Conservation (phyloP, 2,888 invertebrate genomes). For the Bhutanitis thaidina region DNA sequence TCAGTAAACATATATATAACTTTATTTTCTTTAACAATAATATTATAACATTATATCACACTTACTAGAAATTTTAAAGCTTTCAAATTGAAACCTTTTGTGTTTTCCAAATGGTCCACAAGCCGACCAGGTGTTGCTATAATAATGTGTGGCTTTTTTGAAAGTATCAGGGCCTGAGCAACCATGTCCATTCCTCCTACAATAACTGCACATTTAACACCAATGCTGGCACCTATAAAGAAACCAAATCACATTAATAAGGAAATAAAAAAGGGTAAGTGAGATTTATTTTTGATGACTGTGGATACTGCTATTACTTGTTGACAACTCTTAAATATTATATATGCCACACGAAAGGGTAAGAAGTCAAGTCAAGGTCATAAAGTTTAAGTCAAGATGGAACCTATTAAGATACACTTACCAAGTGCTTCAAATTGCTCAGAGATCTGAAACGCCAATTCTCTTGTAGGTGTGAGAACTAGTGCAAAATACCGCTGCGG, state of each 20-base stretch:
- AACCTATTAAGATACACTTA: constrained; percentile 55
- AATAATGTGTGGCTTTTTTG: constrained; percentile 97
- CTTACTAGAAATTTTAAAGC: constrained; percentile 92
- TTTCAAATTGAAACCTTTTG: constrained; percentile 96
- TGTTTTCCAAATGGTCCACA: constrained; percentile 97
- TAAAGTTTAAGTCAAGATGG: too few relatives aligned
- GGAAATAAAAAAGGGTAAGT: background rate
- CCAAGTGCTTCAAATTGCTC: constrained; percentile 99
- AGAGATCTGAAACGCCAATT: constrained; percentile 98
- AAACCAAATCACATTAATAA: too few relatives aligned
- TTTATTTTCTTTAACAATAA: too few relatives aligned
- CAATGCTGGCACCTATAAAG: constrained; percentile 87
- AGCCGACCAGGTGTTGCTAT: constrained; percentile 98
- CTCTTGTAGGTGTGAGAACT: constrained; percentile 97
- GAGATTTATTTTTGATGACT: too few relatives aligned
- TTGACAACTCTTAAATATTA: too few relatives aligned
- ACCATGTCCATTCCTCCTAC: constrained; percentile 99
- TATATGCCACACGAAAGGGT: too few relatives aligned
- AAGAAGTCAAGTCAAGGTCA: too few relatives aligned
- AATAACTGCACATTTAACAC: constrained; percentile 96
- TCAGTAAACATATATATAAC: too few relatives aligned
- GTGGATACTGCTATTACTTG: too few relatives aligned
- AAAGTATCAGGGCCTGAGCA: constrained; percentile 92
- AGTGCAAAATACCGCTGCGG: constrained; percentile 97
- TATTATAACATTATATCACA: constrained; percentile 18